A percentile compares a stretch with the other conserved stretches of the same genome.
Evolutionary conservation across 2,888 invertebrate species (phyloP).

Genomic region (Calliopum simillimum): DNA sequence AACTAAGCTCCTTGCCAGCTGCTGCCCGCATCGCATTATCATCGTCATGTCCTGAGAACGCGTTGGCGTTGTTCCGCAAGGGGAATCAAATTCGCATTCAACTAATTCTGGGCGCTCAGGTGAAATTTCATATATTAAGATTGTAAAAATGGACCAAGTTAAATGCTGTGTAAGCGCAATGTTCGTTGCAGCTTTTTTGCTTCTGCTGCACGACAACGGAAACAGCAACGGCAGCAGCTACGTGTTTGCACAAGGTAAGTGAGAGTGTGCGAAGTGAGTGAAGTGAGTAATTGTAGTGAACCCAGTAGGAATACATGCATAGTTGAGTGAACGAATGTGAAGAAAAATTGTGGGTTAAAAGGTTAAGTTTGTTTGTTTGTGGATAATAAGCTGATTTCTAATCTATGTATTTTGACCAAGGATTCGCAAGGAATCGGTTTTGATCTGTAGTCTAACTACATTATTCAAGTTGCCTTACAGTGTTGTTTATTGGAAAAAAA

Average conservation of each 20-base stretch:
- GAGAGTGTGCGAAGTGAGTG: neutral
- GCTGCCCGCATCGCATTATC: conserved; percentile 1
- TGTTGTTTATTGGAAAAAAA: too few relatives aligned
- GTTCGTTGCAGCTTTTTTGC: conserved; percentile 49
- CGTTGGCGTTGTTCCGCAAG: neutral
- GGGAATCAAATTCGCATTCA: conserved; percentile 30
- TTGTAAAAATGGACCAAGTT: conserved; percentile 51
- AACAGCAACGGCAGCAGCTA: conserved; percentile 43
- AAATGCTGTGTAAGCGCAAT: conserved; percentile 52
- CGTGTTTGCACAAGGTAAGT: conserved; percentile 56
- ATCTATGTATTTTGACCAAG: too few relatives aligned
- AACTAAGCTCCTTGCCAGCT: neutral
- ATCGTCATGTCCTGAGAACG: conserved; percentile 23
- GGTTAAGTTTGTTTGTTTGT: too few relatives aligned
- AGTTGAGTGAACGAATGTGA: conserved; percentile 23
- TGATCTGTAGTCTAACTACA: too few relatives aligned
- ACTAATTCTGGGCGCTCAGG: conserved; percentile 41
- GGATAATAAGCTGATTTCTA: too few relatives aligned
- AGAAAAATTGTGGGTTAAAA: too few relatives aligned
- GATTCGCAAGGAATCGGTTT: too few relatives aligned
- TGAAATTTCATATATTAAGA: conserved; percentile 44
- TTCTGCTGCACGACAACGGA: conserved; percentile 43
- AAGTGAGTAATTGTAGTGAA: neutral
- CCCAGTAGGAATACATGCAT: conserved; percentile 7
- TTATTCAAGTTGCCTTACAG: too few relatives aligned